phyloP scores from a whole-genome alignment of 2,888 invertebrate genomes.

The Mesopsocus fuscifrons region DNA sequence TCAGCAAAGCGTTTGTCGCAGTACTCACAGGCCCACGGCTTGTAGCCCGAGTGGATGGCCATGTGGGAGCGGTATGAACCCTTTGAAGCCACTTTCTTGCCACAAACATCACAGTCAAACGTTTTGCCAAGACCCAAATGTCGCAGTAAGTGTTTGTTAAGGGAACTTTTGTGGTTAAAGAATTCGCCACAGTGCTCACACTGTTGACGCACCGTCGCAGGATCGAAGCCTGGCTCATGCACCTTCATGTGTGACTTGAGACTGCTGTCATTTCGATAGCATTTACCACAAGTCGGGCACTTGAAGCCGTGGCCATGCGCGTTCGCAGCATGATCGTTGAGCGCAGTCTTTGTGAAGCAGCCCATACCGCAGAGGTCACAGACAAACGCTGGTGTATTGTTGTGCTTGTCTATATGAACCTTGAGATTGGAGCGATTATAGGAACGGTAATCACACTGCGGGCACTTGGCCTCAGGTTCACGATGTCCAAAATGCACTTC shows the following conservation, averaged over 20 bases:
- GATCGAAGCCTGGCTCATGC: constrained; percentile 7
- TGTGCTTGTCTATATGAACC: constrained; percentile 7
- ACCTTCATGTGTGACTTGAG: constrained; percentile 1
- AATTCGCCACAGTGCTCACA: constrained; percentile 8
- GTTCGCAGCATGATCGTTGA: constrained; percentile 6
- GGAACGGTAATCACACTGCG: constrained; percentile 4
- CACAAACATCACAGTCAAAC: constrained; percentile 9
- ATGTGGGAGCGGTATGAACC: constrained; percentile 6
- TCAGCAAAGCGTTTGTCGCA: constrained; percentile 5
- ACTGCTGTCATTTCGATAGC: constrained; percentile 6
- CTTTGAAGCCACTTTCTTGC: constrained; percentile 8
- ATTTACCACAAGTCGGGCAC: background rate
- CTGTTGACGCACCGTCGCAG: constrained; percentile 5
- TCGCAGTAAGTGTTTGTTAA: constrained; percentile 1
- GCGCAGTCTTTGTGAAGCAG: constrained; percentile 5
- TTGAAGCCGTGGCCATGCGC: constrained; percentile 6
- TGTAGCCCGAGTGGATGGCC: constrained; percentile 5
- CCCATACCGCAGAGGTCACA: constrained; percentile 7
- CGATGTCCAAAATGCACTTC: constrained; percentile 8
- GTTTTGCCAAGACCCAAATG: constrained; percentile 3
- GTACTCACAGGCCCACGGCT: constrained; percentile 8
- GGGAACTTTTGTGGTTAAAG: constrained; percentile 7
- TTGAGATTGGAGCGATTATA: constrained; percentile 8
- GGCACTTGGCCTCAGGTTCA: constrained; percentile 4
- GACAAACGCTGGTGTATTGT: constrained; percentile 7